Conservation (phyloP, 2,888 invertebrate genomes). For the Eupsilia transversa region DNA sequence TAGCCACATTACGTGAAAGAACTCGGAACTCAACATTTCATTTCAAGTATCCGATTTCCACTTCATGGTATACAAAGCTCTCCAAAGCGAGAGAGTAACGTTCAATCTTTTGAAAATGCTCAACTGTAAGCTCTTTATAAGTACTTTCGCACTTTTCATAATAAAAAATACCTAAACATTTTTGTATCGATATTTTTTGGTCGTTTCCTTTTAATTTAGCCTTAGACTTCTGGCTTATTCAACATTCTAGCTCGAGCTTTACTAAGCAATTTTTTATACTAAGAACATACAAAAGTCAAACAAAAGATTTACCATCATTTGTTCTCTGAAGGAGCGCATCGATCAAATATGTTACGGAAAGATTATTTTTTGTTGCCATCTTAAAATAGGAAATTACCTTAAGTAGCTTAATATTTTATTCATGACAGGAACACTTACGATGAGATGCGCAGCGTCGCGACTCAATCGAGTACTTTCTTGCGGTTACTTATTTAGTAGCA, state of each 20-base stretch:
- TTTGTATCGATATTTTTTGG: neutral
- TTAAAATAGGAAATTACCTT: constrained; percentile 19
- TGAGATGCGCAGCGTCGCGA: neutral
- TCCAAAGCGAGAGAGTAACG: constrained; percentile 51
- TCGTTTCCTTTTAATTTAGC: neutral
- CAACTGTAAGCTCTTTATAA: constrained; percentile 51
- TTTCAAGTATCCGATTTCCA: constrained; percentile 66
- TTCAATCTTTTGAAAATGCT: constrained; percentile 62
- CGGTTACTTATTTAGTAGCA: constrained; percentile 15
- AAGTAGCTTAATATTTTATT: constrained; percentile 38
- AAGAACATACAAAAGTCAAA: neutral
- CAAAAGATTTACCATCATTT: constrained; percentile 9
- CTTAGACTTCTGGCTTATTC: neutral
- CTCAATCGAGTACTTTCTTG: constrained; percentile 16
- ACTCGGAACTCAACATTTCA: constrained; percentile 60
- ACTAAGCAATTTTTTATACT: neutral
- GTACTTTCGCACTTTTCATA: constrained; percentile 45
- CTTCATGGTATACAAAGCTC: constrained; percentile 62
- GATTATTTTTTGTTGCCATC: constrained; percentile 22
- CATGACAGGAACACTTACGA: constrained; percentile 29
- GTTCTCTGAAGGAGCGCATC: constrained; percentile 1
- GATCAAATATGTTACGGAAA: constrained; percentile 9
- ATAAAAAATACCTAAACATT: constrained; percentile 31
- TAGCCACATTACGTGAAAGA: constrained; percentile 58
- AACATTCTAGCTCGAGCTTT: neutral